A percentile compares a stretch with the other conserved stretches of the same genome.
Evolutionary conservation across 2,888 invertebrate genomes (phyloP).

Genomic region (Aphodius granarius): DNA sequence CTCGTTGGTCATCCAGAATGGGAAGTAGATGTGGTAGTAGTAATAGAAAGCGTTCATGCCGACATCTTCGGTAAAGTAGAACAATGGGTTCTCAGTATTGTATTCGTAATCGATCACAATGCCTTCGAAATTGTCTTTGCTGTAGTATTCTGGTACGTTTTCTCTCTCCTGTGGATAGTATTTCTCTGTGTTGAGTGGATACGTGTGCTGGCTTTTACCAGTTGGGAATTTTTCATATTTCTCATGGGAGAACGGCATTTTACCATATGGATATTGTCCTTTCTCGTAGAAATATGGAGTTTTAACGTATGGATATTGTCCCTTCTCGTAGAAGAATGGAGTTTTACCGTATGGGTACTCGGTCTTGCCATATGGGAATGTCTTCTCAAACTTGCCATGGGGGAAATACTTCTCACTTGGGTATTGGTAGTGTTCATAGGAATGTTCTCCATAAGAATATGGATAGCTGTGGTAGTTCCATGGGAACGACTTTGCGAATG

Average conservation of each 20-base stretch:
- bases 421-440: neutral
- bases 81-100: constrained; percentile 57
- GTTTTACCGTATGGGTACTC: neutral
- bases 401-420: neutral
- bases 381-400: neutral
- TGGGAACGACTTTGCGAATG: neutral
- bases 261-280: neutral
- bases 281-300: neutral
- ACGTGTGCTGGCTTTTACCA: neutral
- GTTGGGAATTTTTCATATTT: neutral
- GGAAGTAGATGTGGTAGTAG: constrained; percentile 63
- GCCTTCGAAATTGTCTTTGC: neutral
- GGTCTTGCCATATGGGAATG: neutral
- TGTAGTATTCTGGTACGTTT: constrained; percentile 56
- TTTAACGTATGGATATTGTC: neutral
- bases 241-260: neutral
- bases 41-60: constrained; percentile 69
- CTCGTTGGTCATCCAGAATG: constrained; percentile 65
- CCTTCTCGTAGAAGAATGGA: neutral
- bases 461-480: neutral
- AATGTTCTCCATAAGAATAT: neutral
- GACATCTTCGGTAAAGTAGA: constrained; percentile 75
- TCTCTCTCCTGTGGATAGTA: constrained; percentile 2
- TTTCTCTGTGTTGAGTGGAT: constrained; percentile 43
- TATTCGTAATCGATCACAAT: neutral